Evolutionary conservation across 2,113 vertebrate genomes (phyloP), one percentile per base, ranked within the genome.

Genomic region (Gadus macrocephalus): DNA sequence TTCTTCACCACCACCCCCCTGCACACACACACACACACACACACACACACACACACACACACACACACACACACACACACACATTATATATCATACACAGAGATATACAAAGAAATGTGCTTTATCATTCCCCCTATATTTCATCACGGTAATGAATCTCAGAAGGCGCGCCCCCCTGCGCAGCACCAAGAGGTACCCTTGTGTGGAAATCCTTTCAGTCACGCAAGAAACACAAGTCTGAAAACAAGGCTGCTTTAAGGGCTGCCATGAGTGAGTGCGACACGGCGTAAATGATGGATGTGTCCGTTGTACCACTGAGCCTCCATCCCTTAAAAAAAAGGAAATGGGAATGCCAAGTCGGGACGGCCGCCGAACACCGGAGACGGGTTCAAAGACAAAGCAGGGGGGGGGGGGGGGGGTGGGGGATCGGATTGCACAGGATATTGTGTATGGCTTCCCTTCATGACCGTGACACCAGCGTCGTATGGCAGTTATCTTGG

Each of bases 311-410:
- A 64, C 70, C 1, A 20, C 53, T 63, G 69, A 75, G 68, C 81
- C 28, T 76, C 28, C 78, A 64, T 76, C 73, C 75, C 77, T 67
- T 79, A 1, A 11, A 35, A 80, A 65, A 70, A 35, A 20, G 20
- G 4, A 35, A 70, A 76, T 78, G 77, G n/a, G 61, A 20, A 55
- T 53, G 12, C 62, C 70, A 25, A 74, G 66, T 0, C 31, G 31
- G 12, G 65, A 78, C 75, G 72, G 77, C 72, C 15, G 62, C 31
- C 74, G 78, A 79, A 84, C 83, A 88, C 73, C 80, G 78, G 78
- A 82, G 65, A 73, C 79, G 19, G 38, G 76, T 84, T 88, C 83
- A 86, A 89, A 87, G 82, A 84, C 76, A 81, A 81, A 74, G 64
- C 74, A 74, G 81, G 80, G 71, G 28, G 53, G 74, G 80, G 71